Evolutionary conservation across 2,888 invertebrate genomes (phyloP), one percentile per base, ranked within the genome.

Genomic region (Thumatha senex): DNA sequence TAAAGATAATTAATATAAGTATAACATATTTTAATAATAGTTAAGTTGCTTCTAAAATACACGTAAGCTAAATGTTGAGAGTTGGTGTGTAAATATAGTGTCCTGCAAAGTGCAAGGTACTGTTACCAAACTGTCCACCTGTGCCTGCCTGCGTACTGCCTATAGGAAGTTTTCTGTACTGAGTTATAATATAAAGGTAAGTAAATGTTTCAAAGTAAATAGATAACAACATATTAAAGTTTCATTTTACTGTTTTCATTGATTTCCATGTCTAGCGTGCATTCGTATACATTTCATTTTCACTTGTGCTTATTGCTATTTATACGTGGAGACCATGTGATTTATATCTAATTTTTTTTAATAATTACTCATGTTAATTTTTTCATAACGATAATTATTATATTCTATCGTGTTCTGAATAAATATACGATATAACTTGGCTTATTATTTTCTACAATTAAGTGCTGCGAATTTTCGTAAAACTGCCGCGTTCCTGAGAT

Each of bases 401-500:
- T 24, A 24, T 4, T 4, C 18, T 24, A 24, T 5, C 2, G 18
- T 24, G 1, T 39, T 15, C 11, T 11, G 39, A 11, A 11, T 14
- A 13, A 10, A 15, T 10, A 13, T 10, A 14, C 8, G 2, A 18
- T 0, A 15, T 7, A 18, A 11, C 12, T 30, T 18, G 18, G 8
- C 15, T 2, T 31, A 31, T 33, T 9, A n/a, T 10, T 39, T 12
- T 9, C 18, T 38, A 5, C 10, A n/a, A 12, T 7, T 5, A 48
- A 39, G 40, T 52, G 40, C 14, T 48, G 59, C 51, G 48, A 58
- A 58, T 70, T 65, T 69, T 70, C 64, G 69, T 76, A 71, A 74
- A 76, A 66, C 60, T 54, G 55, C 54, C 61, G 66, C 67, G 58
- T 67, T 72, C 72, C 70, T 69, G 66, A 59, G 78, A 77, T 85